Evolutionary conservation across 2,113 vertebrate genomes (phyloP).

Genomic region (Ranitomeya imitator): DNA sequence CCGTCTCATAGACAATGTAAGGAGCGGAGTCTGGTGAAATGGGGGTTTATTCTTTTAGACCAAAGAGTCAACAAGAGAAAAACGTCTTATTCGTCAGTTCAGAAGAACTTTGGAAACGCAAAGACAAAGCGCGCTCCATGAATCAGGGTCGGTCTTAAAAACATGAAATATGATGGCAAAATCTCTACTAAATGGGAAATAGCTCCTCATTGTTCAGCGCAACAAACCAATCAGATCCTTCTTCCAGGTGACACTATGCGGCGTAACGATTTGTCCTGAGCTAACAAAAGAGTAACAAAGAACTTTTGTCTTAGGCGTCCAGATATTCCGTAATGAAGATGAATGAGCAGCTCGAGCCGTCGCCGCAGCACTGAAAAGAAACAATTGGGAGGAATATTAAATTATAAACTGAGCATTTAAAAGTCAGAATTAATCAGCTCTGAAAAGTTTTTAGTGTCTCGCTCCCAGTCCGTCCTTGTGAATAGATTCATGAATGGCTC

Average conservation of each 20-base stretch:
- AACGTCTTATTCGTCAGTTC: neutral
- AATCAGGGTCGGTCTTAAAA: neutral
- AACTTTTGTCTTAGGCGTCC: slow-evolving; percentile 64
- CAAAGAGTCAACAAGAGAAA: neutral
- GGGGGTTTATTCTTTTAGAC: neutral
- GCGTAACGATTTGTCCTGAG: slow-evolving; percentile 55
- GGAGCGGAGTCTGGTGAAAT: neutral
- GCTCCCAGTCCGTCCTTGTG: slow-evolving; percentile 3
- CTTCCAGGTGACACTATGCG: slow-evolving; percentile 42
- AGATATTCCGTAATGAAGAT: slow-evolving; percentile 69
- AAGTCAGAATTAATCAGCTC: slow-evolving; percentile 19
- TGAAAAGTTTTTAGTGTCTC: slow-evolving; percentile 39
- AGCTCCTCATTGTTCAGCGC: neutral
- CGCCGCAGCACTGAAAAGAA: slow-evolving; percentile 51
- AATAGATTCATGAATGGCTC: slow-evolving; percentile 16
- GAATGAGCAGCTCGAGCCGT: slow-evolving; percentile 63
- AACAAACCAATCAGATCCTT: slow-evolving; percentile 61
- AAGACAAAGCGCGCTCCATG: neutral
- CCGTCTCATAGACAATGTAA: too few species aligned
- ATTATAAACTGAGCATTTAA: slow-evolving; percentile 54
- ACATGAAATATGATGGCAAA: neutral
- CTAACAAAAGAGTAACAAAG: slow-evolving; percentile 62
- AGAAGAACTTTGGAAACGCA: neutral
- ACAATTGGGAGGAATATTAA: slow-evolving; percentile 60
- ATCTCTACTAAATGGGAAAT: slow-evolving; percentile 10